Evolutionary conservation across 2,113 vertebrate genomes (phyloP).

Genomic region (Semicossyphus pulcher): DNA sequence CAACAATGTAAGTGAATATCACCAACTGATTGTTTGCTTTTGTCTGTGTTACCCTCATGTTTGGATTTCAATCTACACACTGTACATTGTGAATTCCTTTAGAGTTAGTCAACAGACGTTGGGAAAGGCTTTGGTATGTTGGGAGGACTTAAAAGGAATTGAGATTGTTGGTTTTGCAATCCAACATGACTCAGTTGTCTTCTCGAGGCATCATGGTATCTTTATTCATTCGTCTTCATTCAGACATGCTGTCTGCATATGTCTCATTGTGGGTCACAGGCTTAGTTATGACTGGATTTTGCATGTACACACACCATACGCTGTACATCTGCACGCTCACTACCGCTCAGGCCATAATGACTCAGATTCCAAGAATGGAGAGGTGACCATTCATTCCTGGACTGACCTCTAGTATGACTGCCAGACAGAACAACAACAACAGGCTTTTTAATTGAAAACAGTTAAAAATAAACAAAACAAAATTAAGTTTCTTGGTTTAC

Average conservation of each 20-base stretch:
- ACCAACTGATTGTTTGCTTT: background rate
- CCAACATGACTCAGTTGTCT: background rate
- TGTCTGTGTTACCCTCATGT: background rate
- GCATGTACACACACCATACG: background rate
- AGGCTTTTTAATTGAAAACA: background rate
- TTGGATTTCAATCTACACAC: background rate
- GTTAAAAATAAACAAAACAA: background rate
- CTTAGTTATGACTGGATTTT: slow-evolving; percentile 5
- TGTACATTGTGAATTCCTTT: background rate
- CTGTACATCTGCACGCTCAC: background rate
- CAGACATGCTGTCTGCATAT: background rate
- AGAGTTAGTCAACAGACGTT: background rate
- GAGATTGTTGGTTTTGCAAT: background rate
- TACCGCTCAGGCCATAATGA: background rate
- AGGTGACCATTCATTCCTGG: background rate
- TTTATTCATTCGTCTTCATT: background rate
- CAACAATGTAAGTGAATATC: slow-evolving; percentile 85
- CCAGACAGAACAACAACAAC: background rate
- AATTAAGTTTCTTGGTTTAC: background rate
- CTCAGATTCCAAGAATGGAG: background rate
- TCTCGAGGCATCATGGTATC: background rate
- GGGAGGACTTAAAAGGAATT: background rate
- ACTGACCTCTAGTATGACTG: background rate
- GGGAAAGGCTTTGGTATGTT: background rate
- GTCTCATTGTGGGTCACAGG: background rate